Evolutionary conservation across 1,140 invertebrate species (phyloP).

Genomic region (Oscheius sp.): DNA sequence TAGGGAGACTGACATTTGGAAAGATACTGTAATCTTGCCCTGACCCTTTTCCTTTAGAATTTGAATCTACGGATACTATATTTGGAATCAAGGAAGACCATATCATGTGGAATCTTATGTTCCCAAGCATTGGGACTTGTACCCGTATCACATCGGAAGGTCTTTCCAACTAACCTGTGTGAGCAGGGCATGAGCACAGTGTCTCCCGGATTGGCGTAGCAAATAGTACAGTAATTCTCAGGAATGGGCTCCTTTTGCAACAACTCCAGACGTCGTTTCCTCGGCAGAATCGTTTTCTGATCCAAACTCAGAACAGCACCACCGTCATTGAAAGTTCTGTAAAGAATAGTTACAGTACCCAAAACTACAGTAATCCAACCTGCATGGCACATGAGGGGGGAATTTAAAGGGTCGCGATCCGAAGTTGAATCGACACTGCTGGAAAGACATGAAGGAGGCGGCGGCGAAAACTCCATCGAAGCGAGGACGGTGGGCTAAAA

Average conservation of each 20-base stretch:
- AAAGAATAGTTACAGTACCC: slow-evolving; percentile 61
- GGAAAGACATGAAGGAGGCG: slow-evolving; percentile 42
- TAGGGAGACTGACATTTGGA: too few species aligned
- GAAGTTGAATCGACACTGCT: slow-evolving; percentile 71
- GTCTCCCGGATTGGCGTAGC: slow-evolving; percentile 5
- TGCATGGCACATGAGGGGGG: slow-evolving; percentile 68
- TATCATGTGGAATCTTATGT: background rate
- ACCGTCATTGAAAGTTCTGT: slow-evolving; percentile 74
- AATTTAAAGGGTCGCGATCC: slow-evolving; percentile 76
- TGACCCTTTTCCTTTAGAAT: too few species aligned
- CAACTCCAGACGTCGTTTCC: slow-evolving; percentile 38
- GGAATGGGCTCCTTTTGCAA: slow-evolving; percentile 25
- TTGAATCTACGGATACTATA: too few species aligned
- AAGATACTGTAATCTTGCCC: too few species aligned
- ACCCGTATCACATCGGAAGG: background rate
- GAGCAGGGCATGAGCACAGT: slow-evolving; percentile 9
- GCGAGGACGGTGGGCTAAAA: background rate
- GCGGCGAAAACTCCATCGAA: slow-evolving; percentile 35
- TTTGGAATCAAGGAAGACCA: too few species aligned
- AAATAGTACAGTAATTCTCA: slow-evolving; percentile 35
- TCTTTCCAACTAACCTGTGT: background rate
- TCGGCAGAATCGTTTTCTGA: slow-evolving; percentile 71
- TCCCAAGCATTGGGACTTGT: background rate
- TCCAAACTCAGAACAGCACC: slow-evolving; percentile 71
- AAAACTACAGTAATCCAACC: slow-evolving; percentile 44